Base-by-base conservation (phyloP, 2,797 vertebrate species). In the Siniperca obscura region DNA sequence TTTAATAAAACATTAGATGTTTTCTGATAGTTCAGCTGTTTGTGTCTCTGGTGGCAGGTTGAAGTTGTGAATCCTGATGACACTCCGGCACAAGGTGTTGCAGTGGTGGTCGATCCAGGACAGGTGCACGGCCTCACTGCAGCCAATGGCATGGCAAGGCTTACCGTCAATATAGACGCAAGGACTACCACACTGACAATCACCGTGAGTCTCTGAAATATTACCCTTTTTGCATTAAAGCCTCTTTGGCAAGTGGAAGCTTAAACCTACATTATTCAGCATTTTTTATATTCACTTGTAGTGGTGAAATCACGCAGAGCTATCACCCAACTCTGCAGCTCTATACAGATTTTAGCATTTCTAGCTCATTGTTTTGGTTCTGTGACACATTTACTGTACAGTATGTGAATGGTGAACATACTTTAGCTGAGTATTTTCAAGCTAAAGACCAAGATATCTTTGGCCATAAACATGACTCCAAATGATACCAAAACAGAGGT, bases 21-120 rank as follows among this genome's bases (percentile, higher is more conserved):
- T 55, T 56, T 62, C 34, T 66, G 11, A 77, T 16, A 19, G 22
- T 53, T 55, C 4, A 22, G 5, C 8, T 44, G 5, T 67, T 62
- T 79, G 46, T 22, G 40, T 79, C 0, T 30, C 74, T 61, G 61
- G 52, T 60, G 42, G 27, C 42, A 98, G 97, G 90, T 97, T 55
- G 95, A 85, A 34, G 85, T 89, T 62, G 8, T 70, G 53, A 83
- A 89, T 36, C 85, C 85, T 27, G 82, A 85, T 5, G 69, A 14
- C 2, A 44, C 48, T 48, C 85, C 85, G 3, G 85, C 75, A 55
- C 1, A 30, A 1, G 0, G 12, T 7, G 14, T 85, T n/a, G 1
- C 0, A 3, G 59, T 89, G n/a, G 3, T 70, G 3, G n/a, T 81
- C 4, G 0, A 27, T 27, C 59, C 64, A 21, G 71, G 34, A 2